Base-by-base conservation (phyloP, 1,140 invertebrate genomes). In the Nasonia giraulti region DNA sequence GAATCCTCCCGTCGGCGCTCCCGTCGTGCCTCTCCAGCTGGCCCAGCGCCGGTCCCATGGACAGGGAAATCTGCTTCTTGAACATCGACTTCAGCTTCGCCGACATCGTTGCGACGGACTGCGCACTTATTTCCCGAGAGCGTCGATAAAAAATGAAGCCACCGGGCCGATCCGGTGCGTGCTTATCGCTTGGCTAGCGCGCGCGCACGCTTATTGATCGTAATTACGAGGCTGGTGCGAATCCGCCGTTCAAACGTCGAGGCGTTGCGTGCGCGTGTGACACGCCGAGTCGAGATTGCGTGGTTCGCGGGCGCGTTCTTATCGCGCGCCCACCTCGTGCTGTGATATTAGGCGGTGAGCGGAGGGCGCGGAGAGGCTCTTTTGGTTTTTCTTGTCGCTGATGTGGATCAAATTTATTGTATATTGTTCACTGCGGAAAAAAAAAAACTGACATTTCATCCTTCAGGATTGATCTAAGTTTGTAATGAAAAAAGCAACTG, bases 61-160 rank as follows among this genome's bases (percentile, higher is more conserved):
- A 78, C 73, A 33, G 77, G 0, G 84, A 86, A 8, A 69, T 33
- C 71, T 86, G 85, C 66, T 82, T 85, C 77, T 85, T 88, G 12
- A 87, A 84, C 33, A 87, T 81, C 37, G 87, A 85, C 55, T 88
- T 88, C 37, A 87, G 79, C 44, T 78, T 86, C 7, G 81, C 0
- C 80, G 76, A 79, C 80, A 73, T 50, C 12, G 17, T 20, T 7
- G 4, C n/a, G 4, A n/a, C 55, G 20, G 20, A 62, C 55, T 62
- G 55, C 55, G 55, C 55, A 17, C 55, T 20, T 6, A n/a, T 62
- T 62, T 62, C 4, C 47, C 12, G 12, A 4, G 47, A 62, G 55
- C 14, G 55, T 20, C 55, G 55, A 62, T 62, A 62, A 62, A 62
- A n/a, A 62, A 62, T n/a, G n/a, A 62, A 62, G n/a, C 55, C 55